phyloP scores from a whole-genome alignment of 2,888 invertebrate species.

The Amphimallon solstitiale region DNA sequence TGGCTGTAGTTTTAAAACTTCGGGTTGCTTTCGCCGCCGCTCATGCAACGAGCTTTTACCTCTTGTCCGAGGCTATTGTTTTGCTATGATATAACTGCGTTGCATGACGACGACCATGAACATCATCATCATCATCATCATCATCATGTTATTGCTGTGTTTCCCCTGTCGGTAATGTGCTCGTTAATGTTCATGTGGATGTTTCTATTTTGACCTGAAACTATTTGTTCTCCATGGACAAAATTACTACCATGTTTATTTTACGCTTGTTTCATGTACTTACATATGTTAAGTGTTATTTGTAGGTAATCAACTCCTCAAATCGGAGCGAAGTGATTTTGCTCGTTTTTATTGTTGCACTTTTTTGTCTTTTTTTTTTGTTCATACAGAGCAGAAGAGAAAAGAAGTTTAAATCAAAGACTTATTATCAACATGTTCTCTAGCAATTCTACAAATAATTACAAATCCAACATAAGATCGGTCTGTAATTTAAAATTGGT shows the following conservation, averaged over 20 bases:
- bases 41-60: slow-evolving; percentile 27
- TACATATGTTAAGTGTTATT: slow-evolving; percentile 9
- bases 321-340: background rate
- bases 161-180: slow-evolving; percentile 7
- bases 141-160: slow-evolving; percentile 17
- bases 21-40: slow-evolving; percentile 12
- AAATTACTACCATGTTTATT: slow-evolving; percentile 25
- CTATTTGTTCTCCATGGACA: slow-evolving; percentile 33
- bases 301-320: slow-evolving; percentile 5
- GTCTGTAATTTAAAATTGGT: no score
- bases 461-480: no score
- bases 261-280: slow-evolving; percentile 14
- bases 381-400: no score
- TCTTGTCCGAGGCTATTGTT: slow-evolving; percentile 18
- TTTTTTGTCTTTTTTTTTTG: no score
- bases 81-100: slow-evolving; percentile 9
- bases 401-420: no score
- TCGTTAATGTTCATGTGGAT: slow-evolving; percentile 19
- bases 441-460: no score
- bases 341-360: background rate
- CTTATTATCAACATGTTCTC: no score
- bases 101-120: slow-evolving; percentile 12
- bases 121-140: slow-evolving; percentile 2
- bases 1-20: slow-evolving; percentile 42
- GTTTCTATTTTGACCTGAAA: slow-evolving; percentile 27